Evolutionary conservation across 2,888 invertebrate genomes (phyloP), one percentile per base, ranked within the genome.

Genomic region (Urechis unicinctus): DNA sequence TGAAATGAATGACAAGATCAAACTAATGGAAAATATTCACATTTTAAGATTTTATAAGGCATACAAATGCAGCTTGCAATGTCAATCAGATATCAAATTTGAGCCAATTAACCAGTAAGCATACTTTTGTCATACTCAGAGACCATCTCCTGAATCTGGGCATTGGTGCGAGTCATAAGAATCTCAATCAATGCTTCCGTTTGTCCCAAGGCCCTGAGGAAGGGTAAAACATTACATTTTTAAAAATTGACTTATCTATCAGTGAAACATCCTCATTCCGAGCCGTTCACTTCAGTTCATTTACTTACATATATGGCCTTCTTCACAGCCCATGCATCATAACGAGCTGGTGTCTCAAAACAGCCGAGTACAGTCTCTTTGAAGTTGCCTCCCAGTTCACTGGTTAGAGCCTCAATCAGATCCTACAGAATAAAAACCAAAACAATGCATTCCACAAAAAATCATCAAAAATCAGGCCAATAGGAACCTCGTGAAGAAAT

Each of bases 361-460:
- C 66, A 61, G 0, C 70, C 72, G 60, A 73, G 62, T 25, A 75
- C 64, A 21, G 66, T 52, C 56, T 70, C 70, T 29, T 63, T 59
- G 60, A 73, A 72, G 54, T 75, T 65, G 0, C 73, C 73, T 61
- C 73, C 73, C 29, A 72, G 58, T 50, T 75, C 74, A 36, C 66
- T 59, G 30, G 68, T 62, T 29, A 75, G 62, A 28, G 70, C 68
- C 36, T 68, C 63, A 45, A 75, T 69, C 55, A 75, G 61, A 57
- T 74, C 73, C 74, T 77, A 31, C 25, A 87, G 68, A 92, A 83
- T 55, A 13, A 17, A 9, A 36, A 17, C 87, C 92, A 70, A 88
- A n/a, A n/a, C n/a, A n/a, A n/a, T n/a, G n/a, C n/a, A n/a, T n/a
- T n/a, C n/a, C n/a, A n/a, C n/a, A n/a, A n/a, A n/a, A n/a, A n/a